Percentiles rank a stretch among this genome's conserved stretches.
Conservation (phyloP, 92 coral and sea anemone genomes). For the Virgularia gustaviana region DNA sequence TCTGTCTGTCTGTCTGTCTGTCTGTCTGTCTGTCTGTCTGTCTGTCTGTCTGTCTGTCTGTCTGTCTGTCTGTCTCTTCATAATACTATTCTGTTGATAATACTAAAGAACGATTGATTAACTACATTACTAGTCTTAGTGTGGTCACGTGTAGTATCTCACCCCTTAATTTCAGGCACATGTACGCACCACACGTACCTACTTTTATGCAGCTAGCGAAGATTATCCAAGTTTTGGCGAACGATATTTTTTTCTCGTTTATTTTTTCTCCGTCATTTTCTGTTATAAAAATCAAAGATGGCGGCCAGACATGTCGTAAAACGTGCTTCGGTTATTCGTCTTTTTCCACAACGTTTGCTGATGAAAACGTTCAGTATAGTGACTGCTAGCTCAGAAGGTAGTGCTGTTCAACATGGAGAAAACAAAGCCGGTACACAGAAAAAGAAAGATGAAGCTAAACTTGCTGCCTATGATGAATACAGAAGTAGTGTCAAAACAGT, state of each 20-base stretch:
- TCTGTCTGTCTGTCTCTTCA: not conserved
- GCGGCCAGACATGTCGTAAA: slow-evolving; percentile 10
- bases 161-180: too few relatives aligned
- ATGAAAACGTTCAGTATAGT: slow-evolving; percentile 19
- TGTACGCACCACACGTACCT: too few relatives aligned
- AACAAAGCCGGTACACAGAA: slow-evolving; percentile 12
- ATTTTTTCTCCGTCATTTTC: not conserved
- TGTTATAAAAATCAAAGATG: not conserved
- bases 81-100: not conserved
- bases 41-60: not conserved
- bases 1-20: not conserved
- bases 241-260: slow-evolving; percentile 10
- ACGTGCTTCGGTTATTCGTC: slow-evolving; percentile 1
- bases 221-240: not conserved
- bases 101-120: too few relatives aligned
- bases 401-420: not conserved
- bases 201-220: not conserved
- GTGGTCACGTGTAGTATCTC: too few relatives aligned
- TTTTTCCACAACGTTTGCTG: not conserved
- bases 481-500: not conserved
- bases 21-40: not conserved
- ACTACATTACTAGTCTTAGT: too few relatives aligned
- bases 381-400: not conserved
- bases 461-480: slow-evolving; percentile 24
- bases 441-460: slow-evolving; percentile 13